Conservation (phyloP, 1,140 invertebrate species). For the Proctacanthus coquilletti region DNA sequence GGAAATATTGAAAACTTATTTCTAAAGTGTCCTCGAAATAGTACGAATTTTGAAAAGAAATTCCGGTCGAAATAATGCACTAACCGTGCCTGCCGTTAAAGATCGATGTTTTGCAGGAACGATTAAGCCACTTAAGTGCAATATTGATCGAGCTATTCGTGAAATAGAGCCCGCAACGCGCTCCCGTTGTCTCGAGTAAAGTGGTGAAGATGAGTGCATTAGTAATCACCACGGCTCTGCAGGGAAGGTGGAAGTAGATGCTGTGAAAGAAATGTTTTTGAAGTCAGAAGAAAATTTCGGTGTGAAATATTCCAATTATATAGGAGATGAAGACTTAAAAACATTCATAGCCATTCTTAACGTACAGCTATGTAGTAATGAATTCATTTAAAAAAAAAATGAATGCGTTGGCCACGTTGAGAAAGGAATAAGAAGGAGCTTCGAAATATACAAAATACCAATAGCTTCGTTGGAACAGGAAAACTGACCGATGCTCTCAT, state of each 20-base stretch:
- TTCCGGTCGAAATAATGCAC: no score
- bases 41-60: no score
- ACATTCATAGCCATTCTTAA: conserved; percentile 12
- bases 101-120: no score
- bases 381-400: conserved; percentile 6
- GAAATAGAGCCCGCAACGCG: no score
- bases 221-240: conserved; percentile 13
- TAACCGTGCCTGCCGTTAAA: no score
- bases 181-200: conserved; percentile 12
- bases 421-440: conserved; percentile 4
- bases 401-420: conserved; percentile 6
- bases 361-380: conserved; percentile 7
- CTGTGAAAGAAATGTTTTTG: conserved; percentile 14
- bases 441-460: conserved; percentile 6
- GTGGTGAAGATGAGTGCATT: conserved; percentile 9
- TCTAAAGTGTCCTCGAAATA: no score
- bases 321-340: conserved; percentile 16
- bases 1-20: no score
- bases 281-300: conserved; percentile 9
- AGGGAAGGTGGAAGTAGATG: conserved; percentile 15
- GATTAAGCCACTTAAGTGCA: no score
- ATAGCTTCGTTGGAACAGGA: conserved; percentile 9
- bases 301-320: conserved; percentile 13
- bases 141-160: no score
- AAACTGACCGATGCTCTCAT: conserved; percentile 13